Percentiles rank a stretch among this genome's conserved stretches.
phyloP scores from a whole-genome alignment of 1,140 invertebrate genomes.

The Panagrolaimus sp. region DNA sequence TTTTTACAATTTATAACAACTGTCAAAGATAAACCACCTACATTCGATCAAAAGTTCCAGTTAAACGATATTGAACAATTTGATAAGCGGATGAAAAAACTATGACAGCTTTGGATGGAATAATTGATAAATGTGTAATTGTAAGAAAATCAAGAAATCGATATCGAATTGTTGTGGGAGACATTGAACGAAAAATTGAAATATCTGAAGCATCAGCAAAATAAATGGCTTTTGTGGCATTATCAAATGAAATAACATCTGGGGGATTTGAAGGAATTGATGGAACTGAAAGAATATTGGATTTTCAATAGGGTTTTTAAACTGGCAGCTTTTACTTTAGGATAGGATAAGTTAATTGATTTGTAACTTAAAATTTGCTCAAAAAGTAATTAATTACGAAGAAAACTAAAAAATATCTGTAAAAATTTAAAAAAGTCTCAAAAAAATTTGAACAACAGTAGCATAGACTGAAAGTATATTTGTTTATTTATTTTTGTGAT shows the following conservation, averaged over 20 bases:
- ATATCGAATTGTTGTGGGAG: conserved; percentile 16
- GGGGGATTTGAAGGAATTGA: neutral
- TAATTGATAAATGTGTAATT: conserved; percentile 40
- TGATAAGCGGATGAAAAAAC: conserved; percentile 52
- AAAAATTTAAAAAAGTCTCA: too few species aligned
- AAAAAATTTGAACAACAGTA: too few species aligned
- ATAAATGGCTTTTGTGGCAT: conserved; percentile 16
- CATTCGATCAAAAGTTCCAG: conserved; percentile 45
- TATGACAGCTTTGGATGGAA: conserved; percentile 41
- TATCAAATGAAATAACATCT: conserved; percentile 1
- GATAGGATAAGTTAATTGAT: too few species aligned
- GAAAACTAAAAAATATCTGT: too few species aligned
- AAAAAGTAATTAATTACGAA: too few species aligned
- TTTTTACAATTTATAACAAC: too few species aligned
- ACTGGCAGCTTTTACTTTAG: too few species aligned
- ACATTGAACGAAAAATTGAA: conserved; percentile 32
- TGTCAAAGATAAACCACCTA: conserved; percentile 27
- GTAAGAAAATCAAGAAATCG: conserved; percentile 46
- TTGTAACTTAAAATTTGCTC: too few species aligned
- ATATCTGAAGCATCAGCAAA: conserved; percentile 16
- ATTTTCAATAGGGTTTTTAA: too few species aligned
- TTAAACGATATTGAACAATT: conserved; percentile 50
- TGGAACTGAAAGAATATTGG: neutral
- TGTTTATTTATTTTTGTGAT: too few species aligned
- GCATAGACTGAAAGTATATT: too few species aligned